Evolutionary conservation across 2,888 invertebrate species (phyloP).

Genomic region (Tyria jacobaeae): DNA sequence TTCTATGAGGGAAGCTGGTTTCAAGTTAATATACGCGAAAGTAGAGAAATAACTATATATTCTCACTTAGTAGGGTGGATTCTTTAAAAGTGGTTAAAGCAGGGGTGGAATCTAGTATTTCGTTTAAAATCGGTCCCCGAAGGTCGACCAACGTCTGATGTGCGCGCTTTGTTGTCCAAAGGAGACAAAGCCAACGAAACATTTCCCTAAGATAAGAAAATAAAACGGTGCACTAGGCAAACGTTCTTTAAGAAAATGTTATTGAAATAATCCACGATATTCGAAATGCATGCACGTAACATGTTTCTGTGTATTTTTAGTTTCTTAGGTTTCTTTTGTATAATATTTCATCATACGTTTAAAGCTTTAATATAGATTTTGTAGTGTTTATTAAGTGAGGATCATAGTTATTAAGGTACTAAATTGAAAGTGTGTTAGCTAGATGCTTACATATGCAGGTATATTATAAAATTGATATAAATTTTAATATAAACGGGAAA

Average conservation of each 20-base stretch:
- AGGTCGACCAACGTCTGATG: constrained; percentile 62
- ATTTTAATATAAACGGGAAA: no score
- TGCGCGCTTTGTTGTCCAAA: constrained; percentile 67
- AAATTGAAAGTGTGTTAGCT: no score
- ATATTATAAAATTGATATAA: no score
- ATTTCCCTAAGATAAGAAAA: constrained; percentile 70
- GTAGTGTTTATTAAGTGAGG: no score
- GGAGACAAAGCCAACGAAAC: constrained; percentile 65
- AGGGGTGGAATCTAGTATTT: constrained; percentile 60
- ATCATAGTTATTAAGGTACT: no score
- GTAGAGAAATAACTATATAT: constrained; percentile 42
- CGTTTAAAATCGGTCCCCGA: constrained; percentile 70
- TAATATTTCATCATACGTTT: neutral
- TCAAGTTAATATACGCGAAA: constrained; percentile 40
- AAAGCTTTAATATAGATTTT: no score
- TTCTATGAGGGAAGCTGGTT: neutral
- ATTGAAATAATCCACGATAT: constrained; percentile 48
- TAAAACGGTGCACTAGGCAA: constrained; percentile 64
- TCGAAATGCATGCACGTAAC: constrained; percentile 27
- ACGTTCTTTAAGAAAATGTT: constrained; percentile 55
- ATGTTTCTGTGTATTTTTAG: neutral
- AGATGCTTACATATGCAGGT: no score
- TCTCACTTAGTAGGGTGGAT: constrained; percentile 43
- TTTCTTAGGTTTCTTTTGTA: no score
- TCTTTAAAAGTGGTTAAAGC: constrained; percentile 54